A percentile compares a stretch with the other conserved stretches of the same genome.
Conservation (phyloP, 2,888 invertebrate species). For the Phoenoteleia sp. region DNA sequence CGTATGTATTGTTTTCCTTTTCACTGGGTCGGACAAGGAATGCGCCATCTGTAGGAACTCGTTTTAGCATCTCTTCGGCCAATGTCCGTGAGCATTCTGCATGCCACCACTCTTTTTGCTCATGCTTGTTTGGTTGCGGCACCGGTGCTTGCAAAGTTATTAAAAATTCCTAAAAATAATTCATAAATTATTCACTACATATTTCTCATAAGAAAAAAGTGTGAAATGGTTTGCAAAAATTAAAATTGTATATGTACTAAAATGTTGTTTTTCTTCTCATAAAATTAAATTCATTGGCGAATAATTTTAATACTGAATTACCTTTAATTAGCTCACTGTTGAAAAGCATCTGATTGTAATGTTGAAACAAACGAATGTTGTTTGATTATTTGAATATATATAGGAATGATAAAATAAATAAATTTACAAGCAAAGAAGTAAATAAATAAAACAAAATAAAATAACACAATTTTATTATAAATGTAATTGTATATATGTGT, state of each 20-base stretch:
- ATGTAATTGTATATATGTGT: too few relatives aligned
- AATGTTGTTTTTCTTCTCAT: too few relatives aligned
- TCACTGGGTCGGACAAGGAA: constrained; percentile 98
- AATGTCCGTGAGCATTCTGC: constrained; percentile 92
- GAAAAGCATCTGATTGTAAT: constrained; percentile 72
- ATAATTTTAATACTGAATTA: constrained; percentile 52
- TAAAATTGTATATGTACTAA: too few relatives aligned
- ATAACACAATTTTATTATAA: too few relatives aligned
- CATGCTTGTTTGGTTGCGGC: constrained; percentile 98
- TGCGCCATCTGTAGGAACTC: constrained; percentile 96
- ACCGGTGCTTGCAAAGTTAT: constrained; percentile 96
- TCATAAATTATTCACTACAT: too few relatives aligned
- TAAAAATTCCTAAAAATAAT: constrained; percentile 94
- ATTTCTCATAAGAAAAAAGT: too few relatives aligned
- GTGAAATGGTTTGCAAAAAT: neutral
- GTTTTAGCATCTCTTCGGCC: constrained; percentile 96
- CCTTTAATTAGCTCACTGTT: constrained; percentile 70
- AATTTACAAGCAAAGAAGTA: neutral
- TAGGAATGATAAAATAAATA: too few relatives aligned
- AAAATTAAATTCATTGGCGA: neutral
- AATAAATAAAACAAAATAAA: constrained; percentile 26
- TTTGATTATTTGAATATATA: constrained; percentile 36
- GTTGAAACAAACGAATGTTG: constrained; percentile 73
- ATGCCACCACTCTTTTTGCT: constrained; percentile 97
- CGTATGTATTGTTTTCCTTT: constrained; percentile 94